Evolutionary conservation across 2,797 vertebrate genomes (phyloP).

Genomic region (Benthosema pterotum): DNA sequence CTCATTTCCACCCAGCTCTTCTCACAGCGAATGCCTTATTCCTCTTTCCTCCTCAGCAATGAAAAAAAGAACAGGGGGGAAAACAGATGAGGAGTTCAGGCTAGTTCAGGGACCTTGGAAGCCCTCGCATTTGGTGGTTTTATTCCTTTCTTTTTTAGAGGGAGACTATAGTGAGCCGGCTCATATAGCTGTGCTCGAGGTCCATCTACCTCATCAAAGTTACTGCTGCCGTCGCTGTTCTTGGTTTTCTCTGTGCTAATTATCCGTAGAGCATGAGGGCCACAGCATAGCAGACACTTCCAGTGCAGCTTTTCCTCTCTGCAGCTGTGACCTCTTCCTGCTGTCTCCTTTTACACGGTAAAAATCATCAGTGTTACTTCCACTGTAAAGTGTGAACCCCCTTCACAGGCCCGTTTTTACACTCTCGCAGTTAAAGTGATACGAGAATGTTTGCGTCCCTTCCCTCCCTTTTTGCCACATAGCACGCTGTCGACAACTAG

Average conservation of each 20-base stretch:
- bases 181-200: slow-evolving; percentile 47
- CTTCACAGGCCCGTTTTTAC: too few species aligned
- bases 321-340: slow-evolving; percentile 46
- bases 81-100: slow-evolving; percentile 49
- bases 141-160: slow-evolving; percentile 63
- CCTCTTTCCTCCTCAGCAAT: slow-evolving; percentile 57
- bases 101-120: slow-evolving; percentile 67
- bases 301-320: slow-evolving; percentile 47
- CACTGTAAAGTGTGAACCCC: too few species aligned
- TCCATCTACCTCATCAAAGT: slow-evolving; percentile 49
- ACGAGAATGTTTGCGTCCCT: slow-evolving; percentile 4
- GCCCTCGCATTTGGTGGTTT: slow-evolving; percentile 66
- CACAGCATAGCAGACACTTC: slow-evolving; percentile 32
- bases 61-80: slow-evolving; percentile 49
- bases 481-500: slow-evolving; percentile 45
- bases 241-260: slow-evolving; percentile 60
- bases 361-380: too few species aligned
- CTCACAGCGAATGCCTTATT: slow-evolving; percentile 70
- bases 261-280: slow-evolving; percentile 32
- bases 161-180: slow-evolving; percentile 43
- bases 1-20: slow-evolving; percentile 76
- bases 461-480: slow-evolving; percentile 31
- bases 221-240: slow-evolving; percentile 6
- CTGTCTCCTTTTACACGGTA: slow-evolving; percentile 19
- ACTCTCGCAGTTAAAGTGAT: too few species aligned